Evolutionary conservation across 1,140 invertebrate species (phyloP).

Genomic region (Onthophagus taurus): DNA sequence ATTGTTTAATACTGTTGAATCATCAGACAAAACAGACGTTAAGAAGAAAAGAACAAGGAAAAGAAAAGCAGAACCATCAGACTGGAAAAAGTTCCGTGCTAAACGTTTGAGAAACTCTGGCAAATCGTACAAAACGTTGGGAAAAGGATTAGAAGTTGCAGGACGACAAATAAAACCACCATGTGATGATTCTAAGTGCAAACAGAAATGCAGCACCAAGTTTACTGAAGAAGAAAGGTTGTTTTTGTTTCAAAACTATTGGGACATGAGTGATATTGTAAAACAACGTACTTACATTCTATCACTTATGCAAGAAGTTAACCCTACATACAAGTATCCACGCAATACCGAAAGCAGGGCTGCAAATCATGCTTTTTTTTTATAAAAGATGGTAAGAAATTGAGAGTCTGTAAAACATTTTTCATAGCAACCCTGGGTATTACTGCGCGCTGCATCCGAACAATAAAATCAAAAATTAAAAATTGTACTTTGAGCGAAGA

Average conservation of each 20-base stretch:
- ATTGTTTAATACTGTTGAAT: no score
- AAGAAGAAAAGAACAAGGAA: no score
- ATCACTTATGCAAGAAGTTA: not conserved
- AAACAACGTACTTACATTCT: slow-evolving; percentile 2
- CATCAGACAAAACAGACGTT: no score
- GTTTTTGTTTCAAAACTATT: slow-evolving; percentile 1
- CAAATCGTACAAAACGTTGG: no score
- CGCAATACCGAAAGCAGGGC: not conserved
- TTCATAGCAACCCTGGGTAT: not conserved
- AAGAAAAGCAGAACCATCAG: no score
- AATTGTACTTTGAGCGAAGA: not conserved
- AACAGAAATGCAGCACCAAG: not conserved
- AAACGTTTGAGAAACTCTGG: no score
- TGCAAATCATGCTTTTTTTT: slow-evolving; percentile 4
- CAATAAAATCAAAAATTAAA: not conserved
- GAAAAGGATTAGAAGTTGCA: no score
- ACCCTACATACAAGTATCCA: slow-evolving; percentile 5
- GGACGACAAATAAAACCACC: no score
- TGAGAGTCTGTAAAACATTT: slow-evolving; percentile 2
- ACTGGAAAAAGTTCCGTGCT: no score
- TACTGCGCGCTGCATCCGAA: not conserved
- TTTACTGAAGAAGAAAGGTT: not conserved
- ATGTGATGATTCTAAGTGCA: no score
- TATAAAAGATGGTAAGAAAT: not conserved
- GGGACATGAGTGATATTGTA: not conserved